Evolutionary conservation across 1,140 invertebrate species (phyloP).

Genomic region (Nasonia giraulti): DNA sequence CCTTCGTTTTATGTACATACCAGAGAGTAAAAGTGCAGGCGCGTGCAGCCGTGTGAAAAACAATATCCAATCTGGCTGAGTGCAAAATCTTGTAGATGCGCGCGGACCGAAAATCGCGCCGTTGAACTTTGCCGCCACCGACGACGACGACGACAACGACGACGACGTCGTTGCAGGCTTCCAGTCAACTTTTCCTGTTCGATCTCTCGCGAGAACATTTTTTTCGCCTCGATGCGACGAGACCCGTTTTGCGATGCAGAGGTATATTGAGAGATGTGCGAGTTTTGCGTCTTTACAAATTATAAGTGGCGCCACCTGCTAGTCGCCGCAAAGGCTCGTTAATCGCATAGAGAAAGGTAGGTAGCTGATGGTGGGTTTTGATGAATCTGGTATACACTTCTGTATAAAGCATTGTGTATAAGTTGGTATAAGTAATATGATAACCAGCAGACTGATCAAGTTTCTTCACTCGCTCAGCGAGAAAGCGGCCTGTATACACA

Average conservation of each 20-base stretch:
- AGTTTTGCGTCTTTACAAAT: no score
- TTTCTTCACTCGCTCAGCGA: background rate
- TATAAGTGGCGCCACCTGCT: background rate
- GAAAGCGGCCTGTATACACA: background rate
- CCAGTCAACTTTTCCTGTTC: background rate
- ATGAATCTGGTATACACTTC: no score
- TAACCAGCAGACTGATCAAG: background rate
- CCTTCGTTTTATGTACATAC: background rate
- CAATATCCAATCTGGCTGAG: constrained; percentile 38
- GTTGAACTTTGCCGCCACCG: background rate
- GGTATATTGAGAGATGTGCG: no score
- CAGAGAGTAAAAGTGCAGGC: background rate
- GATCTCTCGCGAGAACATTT: background rate
- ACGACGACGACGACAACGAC: background rate
- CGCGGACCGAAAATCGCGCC: background rate
- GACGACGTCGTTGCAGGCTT: background rate
- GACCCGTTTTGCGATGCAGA: background rate
- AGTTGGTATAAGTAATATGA: no score
- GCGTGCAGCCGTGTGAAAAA: constrained; percentile 27
- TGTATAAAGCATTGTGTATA: no score
- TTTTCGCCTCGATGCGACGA: background rate
- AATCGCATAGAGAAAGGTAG: no score
- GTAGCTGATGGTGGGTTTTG: no score
- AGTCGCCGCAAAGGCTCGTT: no score
- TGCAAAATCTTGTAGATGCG: constrained; percentile 36